Base-by-base conservation (phyloP, 2,888 invertebrate species). In the Syritta pipiens region DNA sequence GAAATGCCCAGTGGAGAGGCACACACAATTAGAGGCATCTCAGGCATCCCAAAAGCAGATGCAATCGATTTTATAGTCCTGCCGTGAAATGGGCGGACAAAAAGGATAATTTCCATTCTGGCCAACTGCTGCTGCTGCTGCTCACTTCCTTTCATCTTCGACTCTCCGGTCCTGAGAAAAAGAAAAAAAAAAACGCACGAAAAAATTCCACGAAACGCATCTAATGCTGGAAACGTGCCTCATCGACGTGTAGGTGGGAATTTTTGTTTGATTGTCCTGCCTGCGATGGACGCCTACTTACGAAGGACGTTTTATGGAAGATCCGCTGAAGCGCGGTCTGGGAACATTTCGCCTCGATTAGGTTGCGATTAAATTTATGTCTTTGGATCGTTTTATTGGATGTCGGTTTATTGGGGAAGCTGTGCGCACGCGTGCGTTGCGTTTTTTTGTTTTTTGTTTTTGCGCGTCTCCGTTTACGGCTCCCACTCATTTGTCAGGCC, bases 301-400 rank as follows among this genome's bases (percentile, higher is more conserved):
- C 37, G 17, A 49, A 30, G 17, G 49, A 53, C 40, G 32, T n/a
- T 48, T 68, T 32, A 30, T 37, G 26, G 53, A 14, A 48, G 42
- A 26, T 24, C 53, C 3, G 20, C 22, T 22, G n/a, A 26, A 4
- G 1, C 4, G 26, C 4, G 22, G 42, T 60, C 51, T 62, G 53
- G 30, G 71, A 51, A 51, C n/a, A n/a, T 55, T 12, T 68, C 53
- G 20, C 53, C 19, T 67, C 60, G 51, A 72, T 72, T 65, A 42
- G 46, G 65, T 65, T n/a, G 46, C 59, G 67, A 72, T 79, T 67
- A 67, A 79, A 79, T 74, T 79, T 79, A 74, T 74, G 63, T 49
- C 49, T 76, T 69, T 71, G 69, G 69, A 71, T 69, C 69, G 51
- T 76, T 79, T 79, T 74, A 74, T 79, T 79, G 79, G 49, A 67